Conservation (phyloP, 2,113 vertebrate genomes). For the Boulengeromyrus knoepffleri region DNA sequence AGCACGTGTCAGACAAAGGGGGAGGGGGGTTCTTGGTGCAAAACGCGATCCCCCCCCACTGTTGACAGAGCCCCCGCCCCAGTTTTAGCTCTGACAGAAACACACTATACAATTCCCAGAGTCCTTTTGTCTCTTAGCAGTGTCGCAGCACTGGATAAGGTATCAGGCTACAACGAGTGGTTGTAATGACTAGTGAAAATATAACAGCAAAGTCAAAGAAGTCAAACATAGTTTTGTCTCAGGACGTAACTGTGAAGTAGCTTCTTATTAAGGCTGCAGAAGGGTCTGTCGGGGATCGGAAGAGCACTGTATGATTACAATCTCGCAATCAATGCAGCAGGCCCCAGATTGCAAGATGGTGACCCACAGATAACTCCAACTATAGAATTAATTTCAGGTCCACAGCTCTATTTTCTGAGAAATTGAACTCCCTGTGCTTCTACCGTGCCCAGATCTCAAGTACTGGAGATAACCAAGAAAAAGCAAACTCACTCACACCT, state of each 20-base stretch:
- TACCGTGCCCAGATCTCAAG: background rate
- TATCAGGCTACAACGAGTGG: background rate
- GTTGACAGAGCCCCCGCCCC: background rate
- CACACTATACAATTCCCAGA: background rate
- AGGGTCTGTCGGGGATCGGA: background rate
- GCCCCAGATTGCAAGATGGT: background rate
- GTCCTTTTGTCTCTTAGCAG: background rate
- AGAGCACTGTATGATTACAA: background rate
- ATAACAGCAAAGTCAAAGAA: background rate
- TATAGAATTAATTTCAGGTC: slow-evolving; percentile 2
- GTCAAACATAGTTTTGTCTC: background rate
- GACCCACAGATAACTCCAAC: background rate
- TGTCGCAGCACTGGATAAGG: background rate
- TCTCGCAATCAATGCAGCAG: background rate
- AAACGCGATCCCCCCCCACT: background rate
- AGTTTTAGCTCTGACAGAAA: slow-evolving; percentile 8
- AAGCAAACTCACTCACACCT: background rate
- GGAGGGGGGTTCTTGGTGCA: background rate
- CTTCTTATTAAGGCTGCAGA: background rate
- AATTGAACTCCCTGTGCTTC: background rate
- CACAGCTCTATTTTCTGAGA: background rate
- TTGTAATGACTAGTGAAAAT: background rate
- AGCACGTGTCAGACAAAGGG: slow-evolving; percentile 16
- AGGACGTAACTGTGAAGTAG: background rate
- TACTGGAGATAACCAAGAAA: background rate